Evolutionary conservation across 2,888 invertebrate species (phyloP).

Genomic region (Brachyopa scutellaris): DNA sequence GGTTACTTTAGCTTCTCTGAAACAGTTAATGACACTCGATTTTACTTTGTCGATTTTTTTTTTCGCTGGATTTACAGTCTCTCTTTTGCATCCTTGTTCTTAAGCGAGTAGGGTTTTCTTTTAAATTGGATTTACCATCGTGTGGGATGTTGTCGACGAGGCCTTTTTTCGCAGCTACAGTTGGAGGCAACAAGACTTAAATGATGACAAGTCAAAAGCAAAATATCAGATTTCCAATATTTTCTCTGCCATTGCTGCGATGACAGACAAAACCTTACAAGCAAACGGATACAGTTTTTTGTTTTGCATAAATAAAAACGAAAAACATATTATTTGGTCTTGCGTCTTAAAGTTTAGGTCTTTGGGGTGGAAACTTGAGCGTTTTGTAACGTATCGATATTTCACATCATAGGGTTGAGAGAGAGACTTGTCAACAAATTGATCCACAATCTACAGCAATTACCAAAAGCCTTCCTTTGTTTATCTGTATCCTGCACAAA

Average conservation of each 20-base stretch:
- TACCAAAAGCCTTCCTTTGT: neutral
- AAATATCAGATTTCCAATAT: constrained; percentile 64
- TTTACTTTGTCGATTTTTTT: constrained; percentile 22
- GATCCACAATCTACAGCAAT: too few species aligned
- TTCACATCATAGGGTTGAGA: too few species aligned
- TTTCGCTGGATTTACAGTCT: constrained; percentile 26
- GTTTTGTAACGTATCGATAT: too few species aligned
- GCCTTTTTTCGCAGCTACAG: neutral
- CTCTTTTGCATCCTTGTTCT: constrained; percentile 36
- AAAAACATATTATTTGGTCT: too few species aligned
- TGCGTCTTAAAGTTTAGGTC: too few species aligned
- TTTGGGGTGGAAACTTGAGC: too few species aligned
- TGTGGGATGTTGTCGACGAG: constrained; percentile 34
- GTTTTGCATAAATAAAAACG: constrained; percentile 7
- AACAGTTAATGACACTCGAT: constrained; percentile 64
- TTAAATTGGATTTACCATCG: constrained; percentile 63
- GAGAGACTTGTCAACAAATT: too few species aligned
- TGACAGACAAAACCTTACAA: constrained; percentile 30
- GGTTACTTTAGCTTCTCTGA: constrained; percentile 61
- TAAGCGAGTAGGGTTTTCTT: constrained; percentile 29
- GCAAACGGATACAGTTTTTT: constrained; percentile 33
- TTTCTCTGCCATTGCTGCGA: constrained; percentile 41
- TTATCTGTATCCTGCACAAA: neutral
- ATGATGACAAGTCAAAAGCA: constrained; percentile 52
- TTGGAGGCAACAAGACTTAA: constrained; percentile 22